These are phyloP conservation scores for Apodemus speciosus DNA, from an alignment of 2,113 vertebrate genomes.

Conservation along the genomic window DNA sequence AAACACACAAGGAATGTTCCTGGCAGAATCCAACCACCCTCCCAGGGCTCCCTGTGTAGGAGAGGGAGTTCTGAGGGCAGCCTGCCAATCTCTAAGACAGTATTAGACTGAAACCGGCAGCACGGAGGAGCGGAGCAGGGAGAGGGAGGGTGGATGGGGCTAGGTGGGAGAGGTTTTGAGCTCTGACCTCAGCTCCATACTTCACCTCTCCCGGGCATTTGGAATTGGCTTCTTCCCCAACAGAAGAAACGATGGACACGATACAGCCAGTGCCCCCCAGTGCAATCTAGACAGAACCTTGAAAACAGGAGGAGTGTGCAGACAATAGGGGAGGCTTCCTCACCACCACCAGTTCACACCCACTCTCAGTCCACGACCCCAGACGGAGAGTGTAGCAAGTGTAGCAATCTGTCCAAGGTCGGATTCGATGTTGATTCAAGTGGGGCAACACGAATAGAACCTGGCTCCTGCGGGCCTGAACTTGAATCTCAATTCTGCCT, in stretches of 20 bases:
- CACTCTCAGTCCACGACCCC: not conserved
- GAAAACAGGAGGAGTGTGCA: slow-evolving; percentile 23
- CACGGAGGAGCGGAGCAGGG: not conserved
- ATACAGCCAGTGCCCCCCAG: not conserved
- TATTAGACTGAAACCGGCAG: not conserved
- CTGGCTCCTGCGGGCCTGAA: not conserved
- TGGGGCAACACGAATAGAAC: not conserved
- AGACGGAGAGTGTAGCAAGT: not conserved
- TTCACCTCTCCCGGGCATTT: not conserved
- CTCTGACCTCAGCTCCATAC: not conserved
- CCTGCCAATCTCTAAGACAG: not conserved
- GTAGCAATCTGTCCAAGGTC: not conserved
- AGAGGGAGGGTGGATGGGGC: not conserved
- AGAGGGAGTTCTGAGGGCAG: slow-evolving; percentile 66
- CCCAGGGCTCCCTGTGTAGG: slow-evolving; percentile 6
- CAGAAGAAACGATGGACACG: not conserved
- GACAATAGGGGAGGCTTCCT: not conserved
- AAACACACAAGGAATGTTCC: slow-evolving; percentile 64
- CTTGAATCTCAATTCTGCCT: not conserved
- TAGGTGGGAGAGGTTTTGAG: not conserved
- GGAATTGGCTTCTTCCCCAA: not conserved
- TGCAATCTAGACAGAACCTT: not conserved
- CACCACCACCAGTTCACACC: not conserved
- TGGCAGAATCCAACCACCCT: slow-evolving; percentile 64
- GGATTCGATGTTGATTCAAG: not conserved